Percentiles rank a stretch among this genome's conserved stretches.
Conservation (phyloP, 2,113 vertebrate genomes). For the Sinocyclocheilus maitianheensis region DNA sequence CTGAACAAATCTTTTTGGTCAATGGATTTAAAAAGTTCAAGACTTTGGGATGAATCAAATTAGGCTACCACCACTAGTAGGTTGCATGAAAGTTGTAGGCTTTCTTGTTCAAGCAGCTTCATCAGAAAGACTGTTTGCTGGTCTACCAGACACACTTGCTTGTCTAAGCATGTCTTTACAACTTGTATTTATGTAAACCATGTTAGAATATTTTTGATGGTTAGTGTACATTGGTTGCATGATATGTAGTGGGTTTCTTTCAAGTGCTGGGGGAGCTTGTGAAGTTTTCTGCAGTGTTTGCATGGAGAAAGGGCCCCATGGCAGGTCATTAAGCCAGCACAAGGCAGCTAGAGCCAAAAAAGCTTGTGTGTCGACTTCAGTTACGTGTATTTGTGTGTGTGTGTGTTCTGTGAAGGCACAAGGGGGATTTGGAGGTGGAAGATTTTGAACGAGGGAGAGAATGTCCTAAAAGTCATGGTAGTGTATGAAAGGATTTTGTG, state of each 20-base stretch:
- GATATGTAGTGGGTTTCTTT: constrained; percentile 1
- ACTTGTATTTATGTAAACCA: constrained; percentile 17
- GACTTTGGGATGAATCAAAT: not conserved
- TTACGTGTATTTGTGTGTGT: not conserved
- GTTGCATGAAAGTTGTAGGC: not conserved
- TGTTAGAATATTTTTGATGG: not conserved
- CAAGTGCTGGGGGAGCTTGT: constrained; percentile 8
- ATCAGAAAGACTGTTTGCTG: not conserved
- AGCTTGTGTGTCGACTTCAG: not conserved
- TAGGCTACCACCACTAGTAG: not conserved
- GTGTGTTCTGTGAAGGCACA: not conserved
- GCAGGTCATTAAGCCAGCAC: constrained; percentile 38
- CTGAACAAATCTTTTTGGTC: not conserved
- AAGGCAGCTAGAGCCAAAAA: constrained; percentile 14
- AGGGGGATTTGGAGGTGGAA: not conserved
- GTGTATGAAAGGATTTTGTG: constrained; percentile 45
- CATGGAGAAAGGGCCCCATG: not conserved
- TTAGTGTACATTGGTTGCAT: not conserved
- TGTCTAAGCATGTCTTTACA: constrained; percentile 13
- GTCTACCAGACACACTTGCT: not conserved
- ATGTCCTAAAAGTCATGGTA: not conserved
- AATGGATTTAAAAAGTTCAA: not conserved
- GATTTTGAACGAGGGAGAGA: constrained; percentile 1
- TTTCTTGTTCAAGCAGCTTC: not conserved
- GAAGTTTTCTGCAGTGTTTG: constrained; percentile 18